A percentile compares a stretch with the other conserved stretches of the same genome.
Evolutionary conservation across 2,888 invertebrate genomes (phyloP).

Genomic region (Scaptomyza polygonia): DNA sequence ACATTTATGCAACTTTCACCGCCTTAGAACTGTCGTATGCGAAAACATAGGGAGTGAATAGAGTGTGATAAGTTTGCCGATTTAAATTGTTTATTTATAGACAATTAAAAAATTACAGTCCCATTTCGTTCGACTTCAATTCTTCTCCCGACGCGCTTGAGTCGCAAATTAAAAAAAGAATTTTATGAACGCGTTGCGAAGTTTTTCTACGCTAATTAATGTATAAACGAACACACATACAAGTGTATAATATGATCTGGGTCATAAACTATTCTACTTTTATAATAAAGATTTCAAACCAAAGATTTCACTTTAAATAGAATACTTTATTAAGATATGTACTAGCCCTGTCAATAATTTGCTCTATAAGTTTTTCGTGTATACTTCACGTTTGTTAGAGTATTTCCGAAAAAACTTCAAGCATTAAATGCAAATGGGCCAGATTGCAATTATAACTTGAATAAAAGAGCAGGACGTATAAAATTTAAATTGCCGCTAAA

Average conservation of each 20-base stretch:
- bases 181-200: slow-evolving; percentile 3
- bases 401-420: slow-evolving; percentile 36
- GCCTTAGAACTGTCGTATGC: too few relatives aligned
- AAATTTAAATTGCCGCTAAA: slow-evolving; percentile 73
- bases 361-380: background rate
- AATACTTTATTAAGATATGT: too few relatives aligned
- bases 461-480: slow-evolving; percentile 63
- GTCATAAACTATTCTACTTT: too few relatives aligned
- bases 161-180: slow-evolving; percentile 55
- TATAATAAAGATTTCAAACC: too few relatives aligned
- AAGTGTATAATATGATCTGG: too few relatives aligned
- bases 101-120: background rate
- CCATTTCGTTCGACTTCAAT: slow-evolving; percentile 7
- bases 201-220: background rate
- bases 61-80: too few relatives aligned
- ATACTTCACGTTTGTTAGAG: slow-evolving; percentile 9
- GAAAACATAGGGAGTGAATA: too few relatives aligned
- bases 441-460: slow-evolving; percentile 71
- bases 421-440: slow-evolving; percentile 75
- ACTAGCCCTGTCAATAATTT: too few relatives aligned
- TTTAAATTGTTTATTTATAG: background rate
- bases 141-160: slow-evolving; percentile 6
- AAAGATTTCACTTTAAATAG: too few relatives aligned
- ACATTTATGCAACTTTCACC: too few relatives aligned
- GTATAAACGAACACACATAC: too few relatives aligned